A percentile compares a stretch with the other conserved stretches of the same genome.
Evolutionary conservation across 2,888 invertebrate genomes (phyloP).

Genomic region (Drosophila peninsularis): DNA sequence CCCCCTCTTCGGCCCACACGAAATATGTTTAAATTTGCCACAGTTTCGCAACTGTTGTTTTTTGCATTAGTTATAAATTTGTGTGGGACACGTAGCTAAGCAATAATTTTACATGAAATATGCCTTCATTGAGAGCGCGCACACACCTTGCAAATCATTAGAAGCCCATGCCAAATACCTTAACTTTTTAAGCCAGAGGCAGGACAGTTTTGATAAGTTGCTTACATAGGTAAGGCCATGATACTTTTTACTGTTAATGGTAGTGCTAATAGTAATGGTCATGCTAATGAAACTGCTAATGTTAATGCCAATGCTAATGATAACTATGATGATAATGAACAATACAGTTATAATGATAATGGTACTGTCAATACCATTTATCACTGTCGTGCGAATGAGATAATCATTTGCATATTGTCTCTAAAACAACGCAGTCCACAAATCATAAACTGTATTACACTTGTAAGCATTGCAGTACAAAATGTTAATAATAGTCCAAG

Average conservation of each 20-base stretch:
- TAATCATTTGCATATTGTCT: neutral
- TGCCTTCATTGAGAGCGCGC: constrained; percentile 36
- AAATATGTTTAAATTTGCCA: constrained; percentile 71
- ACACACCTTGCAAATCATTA: constrained; percentile 13
- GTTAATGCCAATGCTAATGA: neutral
- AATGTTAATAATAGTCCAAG: constrained; percentile 30
- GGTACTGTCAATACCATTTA: too few species aligned
- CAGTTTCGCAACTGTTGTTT: constrained; percentile 56
- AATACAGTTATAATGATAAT: neutral
- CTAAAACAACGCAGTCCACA: neutral
- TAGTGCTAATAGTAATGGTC: neutral
- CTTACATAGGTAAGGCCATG: neutral
- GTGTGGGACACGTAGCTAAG: constrained; percentile 58
- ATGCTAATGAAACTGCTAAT: neutral
- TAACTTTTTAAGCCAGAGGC: neutral
- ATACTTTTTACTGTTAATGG: neutral
- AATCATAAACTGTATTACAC: neutral
- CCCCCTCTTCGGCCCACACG: constrained; percentile 1
- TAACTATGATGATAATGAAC: neutral
- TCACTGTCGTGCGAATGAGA: too few species aligned
- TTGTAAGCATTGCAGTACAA: constrained; percentile 4
- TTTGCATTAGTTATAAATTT: constrained; percentile 66
- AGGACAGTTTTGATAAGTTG: neutral
- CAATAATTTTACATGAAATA: constrained; percentile 73
- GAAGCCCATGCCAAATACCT: neutral